A percentile compares a stretch with the other conserved stretches of the same genome.
These are phyloP conservation scores for Callinectes sapidus DNA, from an alignment of 2,888 invertebrate species.

Conservation along the genomic window DNA sequence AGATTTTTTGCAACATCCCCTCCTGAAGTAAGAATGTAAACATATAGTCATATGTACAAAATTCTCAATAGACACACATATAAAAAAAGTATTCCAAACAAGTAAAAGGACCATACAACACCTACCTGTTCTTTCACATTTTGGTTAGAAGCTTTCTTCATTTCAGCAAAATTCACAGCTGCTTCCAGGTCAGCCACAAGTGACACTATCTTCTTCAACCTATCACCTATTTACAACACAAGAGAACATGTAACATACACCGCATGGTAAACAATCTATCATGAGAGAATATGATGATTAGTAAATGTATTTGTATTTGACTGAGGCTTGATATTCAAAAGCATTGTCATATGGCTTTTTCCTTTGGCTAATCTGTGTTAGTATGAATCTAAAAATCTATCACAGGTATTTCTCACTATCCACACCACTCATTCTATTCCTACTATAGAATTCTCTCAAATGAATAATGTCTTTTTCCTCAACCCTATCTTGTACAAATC, in stretches of 20 bases:
- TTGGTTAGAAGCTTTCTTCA: neutral
- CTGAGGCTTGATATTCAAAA: neutral
- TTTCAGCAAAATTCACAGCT: conserved; percentile 40
- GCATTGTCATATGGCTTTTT: no score
- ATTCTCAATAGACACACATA: neutral
- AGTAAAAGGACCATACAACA: neutral
- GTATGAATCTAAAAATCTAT: neutral
- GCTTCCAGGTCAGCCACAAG: conserved; percentile 47
- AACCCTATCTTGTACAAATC: neutral
- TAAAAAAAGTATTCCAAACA: neutral
- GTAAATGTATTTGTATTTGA: neutral
- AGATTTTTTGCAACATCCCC: no score
- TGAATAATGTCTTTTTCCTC: neutral
- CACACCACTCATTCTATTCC: no score
- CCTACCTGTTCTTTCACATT: conserved; percentile 41
- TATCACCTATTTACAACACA: conserved; percentile 26
- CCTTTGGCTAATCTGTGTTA: no score
- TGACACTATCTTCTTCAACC: conserved; percentile 34
- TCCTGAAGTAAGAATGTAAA: neutral
- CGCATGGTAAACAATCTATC: neutral
- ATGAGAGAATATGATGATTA: neutral
- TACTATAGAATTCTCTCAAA: no score
- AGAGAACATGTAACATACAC: neutral
- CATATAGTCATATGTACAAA: neutral
- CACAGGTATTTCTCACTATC: neutral